These are phyloP conservation scores for Cossypha niveicapilla DNA, from an alignment of 2,797 vertebrate species.

Conservation along the genomic window DNA sequence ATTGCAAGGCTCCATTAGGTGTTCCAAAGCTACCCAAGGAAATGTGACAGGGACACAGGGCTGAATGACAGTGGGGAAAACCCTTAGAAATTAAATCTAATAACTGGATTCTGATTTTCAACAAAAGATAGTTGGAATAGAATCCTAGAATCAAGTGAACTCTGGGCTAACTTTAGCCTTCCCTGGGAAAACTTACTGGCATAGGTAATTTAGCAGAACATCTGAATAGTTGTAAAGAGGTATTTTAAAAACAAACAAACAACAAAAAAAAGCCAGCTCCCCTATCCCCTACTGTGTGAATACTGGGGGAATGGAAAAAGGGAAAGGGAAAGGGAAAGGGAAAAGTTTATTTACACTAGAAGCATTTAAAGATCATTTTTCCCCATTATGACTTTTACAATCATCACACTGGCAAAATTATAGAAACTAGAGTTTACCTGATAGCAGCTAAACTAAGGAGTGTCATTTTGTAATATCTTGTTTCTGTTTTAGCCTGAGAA, in stretches of 20 bases:
- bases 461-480: not conserved
- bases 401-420: not conserved
- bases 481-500: not conserved
- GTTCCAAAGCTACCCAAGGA: not conserved
- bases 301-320: no score
- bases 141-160: not conserved
- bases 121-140: not conserved
- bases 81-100: not conserved
- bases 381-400: not conserved
- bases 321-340: no score
- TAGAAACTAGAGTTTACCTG: not conserved
- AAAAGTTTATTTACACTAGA: not conserved
- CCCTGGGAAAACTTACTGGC: not conserved
- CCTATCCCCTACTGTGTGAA: no score
- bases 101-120: not conserved
- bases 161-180: not conserved
- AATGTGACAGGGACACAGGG: rapidly evolving
- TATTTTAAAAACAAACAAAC: not conserved
- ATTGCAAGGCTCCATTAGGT: not conserved
- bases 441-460: not conserved
- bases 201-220: not conserved
- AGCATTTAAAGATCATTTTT: not conserved
- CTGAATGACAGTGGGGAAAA: not conserved
- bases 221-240: not conserved
- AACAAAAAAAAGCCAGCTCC: not conserved